These are phyloP conservation scores for Sebastolobus alascanus DNA, from an alignment of 2,797 vertebrate genomes.

Conservation along the genomic window DNA sequence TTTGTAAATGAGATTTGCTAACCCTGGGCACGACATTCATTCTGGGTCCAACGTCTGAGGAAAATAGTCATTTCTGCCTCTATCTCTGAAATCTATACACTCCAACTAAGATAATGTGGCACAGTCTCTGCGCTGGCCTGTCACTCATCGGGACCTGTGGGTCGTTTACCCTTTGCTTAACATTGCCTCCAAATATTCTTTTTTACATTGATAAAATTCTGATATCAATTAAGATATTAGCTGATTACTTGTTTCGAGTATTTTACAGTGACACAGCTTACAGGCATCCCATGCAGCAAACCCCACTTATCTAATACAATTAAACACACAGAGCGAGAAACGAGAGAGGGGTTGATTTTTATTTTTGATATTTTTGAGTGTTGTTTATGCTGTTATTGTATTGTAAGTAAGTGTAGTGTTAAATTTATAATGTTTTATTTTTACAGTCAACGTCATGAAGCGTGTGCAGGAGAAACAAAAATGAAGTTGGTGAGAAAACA, in stretches of 20 bases:
- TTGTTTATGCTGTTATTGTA: not conserved
- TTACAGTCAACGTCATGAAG: not conserved
- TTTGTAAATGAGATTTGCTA: constrained; percentile 77
- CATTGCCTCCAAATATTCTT: not conserved
- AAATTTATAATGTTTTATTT: not conserved
- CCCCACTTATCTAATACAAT: not conserved
- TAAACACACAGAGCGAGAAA: not conserved
- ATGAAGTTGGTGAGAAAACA: not conserved
- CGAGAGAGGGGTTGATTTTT: not conserved
- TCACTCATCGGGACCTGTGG: constrained; percentile 39
- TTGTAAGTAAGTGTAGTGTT: not conserved
- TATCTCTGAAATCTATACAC: constrained; percentile 47
- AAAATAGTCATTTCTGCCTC: constrained; percentile 50
- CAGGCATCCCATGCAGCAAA: not conserved
- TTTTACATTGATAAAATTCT: not conserved
- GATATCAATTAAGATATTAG: constrained; percentile 32
- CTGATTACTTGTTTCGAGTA: constrained; percentile 11
- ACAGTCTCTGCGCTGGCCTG: constrained; percentile 22
- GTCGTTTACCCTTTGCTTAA: constrained; percentile 18
- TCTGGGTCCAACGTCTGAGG: constrained; percentile 29
- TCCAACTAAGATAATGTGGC: constrained; percentile 27
- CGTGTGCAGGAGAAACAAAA: not conserved
- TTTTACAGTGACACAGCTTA: constrained; percentile 6
- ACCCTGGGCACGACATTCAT: constrained; percentile 62
- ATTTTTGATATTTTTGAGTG: not conserved